Conservation (phyloP, 2,113 vertebrate genomes). For the Corythornis vintsioides region DNA sequence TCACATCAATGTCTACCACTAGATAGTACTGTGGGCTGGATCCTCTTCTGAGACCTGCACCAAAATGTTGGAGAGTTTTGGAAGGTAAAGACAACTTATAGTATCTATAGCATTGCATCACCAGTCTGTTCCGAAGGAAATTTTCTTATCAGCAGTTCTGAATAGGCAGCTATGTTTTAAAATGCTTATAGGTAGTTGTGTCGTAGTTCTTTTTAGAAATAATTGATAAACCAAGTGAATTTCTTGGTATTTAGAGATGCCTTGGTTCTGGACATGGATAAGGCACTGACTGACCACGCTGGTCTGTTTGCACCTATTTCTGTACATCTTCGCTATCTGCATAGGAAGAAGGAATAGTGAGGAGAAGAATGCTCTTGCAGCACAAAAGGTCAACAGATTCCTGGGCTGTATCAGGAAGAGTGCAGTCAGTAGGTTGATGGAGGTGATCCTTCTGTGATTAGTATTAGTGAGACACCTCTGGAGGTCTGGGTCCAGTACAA, state of each 20-base stretch:
- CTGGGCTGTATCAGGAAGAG: neutral
- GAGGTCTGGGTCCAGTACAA: neutral
- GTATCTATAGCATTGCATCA: neutral
- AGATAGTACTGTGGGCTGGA: slow-evolving; percentile 58
- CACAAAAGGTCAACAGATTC: neutral
- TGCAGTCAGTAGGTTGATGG: fast-evolving
- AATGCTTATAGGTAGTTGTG: neutral
- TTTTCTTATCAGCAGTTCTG: slow-evolving; percentile 36
- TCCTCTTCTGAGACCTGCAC: neutral
- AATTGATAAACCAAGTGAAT: neutral
- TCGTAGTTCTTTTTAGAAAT: neutral
- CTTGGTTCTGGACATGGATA: neutral
- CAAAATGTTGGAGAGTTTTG: neutral
- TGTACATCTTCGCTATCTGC: neutral
- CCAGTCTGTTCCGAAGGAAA: neutral
- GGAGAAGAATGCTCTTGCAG: neutral
- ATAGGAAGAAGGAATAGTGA: neutral
- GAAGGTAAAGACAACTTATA: neutral
- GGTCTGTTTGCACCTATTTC: neutral
- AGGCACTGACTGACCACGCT: neutral
- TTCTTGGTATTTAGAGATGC: neutral
- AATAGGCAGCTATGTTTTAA: slow-evolving; percentile 3
- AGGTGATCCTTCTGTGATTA: neutral
- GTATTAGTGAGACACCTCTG: fast-evolving
- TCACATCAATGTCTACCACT: neutral